These are phyloP conservation scores for Barypeithes pellucidus DNA, from an alignment of 2,888 invertebrate genomes.

Conservation along the genomic window DNA sequence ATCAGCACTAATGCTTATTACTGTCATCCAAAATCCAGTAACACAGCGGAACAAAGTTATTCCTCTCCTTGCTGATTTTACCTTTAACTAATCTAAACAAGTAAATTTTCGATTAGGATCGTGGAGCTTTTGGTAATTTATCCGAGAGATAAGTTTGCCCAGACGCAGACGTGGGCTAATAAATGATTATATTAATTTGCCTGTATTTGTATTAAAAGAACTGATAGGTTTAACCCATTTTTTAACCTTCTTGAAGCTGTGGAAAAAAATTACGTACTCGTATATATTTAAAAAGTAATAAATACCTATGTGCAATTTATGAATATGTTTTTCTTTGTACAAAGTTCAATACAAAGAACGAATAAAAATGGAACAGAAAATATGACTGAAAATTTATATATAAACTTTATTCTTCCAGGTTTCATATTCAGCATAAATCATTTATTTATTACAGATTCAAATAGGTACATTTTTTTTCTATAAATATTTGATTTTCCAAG, in stretches of 20 bases:
- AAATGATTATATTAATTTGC: constrained; percentile 2
- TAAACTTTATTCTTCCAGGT: not conserved
- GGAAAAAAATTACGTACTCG: too few relatives aligned
- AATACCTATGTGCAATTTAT: too few relatives aligned
- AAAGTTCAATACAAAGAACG: not conserved
- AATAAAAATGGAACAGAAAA: not conserved
- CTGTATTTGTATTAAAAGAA: not conserved
- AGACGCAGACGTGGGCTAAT: not conserved
- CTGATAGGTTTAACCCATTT: not conserved
- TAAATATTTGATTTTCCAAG: not conserved
- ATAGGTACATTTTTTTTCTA: not conserved
- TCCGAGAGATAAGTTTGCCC: constrained; percentile 26
- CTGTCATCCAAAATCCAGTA: constrained; percentile 46
- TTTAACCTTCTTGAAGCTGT: not conserved
- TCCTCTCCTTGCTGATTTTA: constrained; percentile 33
- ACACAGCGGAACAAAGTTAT: constrained; percentile 39
- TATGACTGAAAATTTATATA: not conserved
- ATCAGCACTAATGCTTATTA: constrained; percentile 46
- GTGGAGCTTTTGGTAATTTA: constrained; percentile 28
- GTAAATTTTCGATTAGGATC: constrained; percentile 33
- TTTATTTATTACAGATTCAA: constrained; percentile 1
- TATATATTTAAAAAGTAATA: too few relatives aligned
- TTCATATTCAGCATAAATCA: constrained; percentile 12
- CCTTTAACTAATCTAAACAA: constrained; percentile 34
- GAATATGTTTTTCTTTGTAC: too few relatives aligned